phyloP scores from a whole-genome alignment of 2,797 vertebrate species.

The Capromys pilorides region DNA sequence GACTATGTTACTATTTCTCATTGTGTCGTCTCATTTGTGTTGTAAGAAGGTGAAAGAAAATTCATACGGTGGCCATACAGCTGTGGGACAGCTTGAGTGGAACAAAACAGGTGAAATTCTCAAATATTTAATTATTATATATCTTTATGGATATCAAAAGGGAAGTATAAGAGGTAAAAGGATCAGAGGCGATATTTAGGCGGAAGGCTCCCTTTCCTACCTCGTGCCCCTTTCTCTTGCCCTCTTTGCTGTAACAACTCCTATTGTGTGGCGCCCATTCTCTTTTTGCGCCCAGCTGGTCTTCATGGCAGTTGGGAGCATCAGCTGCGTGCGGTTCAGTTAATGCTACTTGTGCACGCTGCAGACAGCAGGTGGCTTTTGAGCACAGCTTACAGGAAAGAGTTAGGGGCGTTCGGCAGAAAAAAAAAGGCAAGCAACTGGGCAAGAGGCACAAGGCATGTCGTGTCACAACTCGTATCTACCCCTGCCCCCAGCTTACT shows the following conservation, averaged over 20 bases:
- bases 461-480: not conserved
- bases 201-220: not conserved
- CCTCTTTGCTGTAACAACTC: not conserved
- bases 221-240: not conserved
- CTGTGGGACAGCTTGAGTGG: not conserved
- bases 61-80: not conserved
- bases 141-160: not conserved
- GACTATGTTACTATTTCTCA: not conserved
- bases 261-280: not conserved
- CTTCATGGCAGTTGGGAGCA: not conserved
- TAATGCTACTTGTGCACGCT: not conserved
- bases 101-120: not conserved
- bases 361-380: not conserved
- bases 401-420: not conserved
- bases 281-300: not conserved
- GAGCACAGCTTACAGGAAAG: not conserved
- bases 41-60: constrained; percentile 27
- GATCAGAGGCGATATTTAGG: not conserved
- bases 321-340: not conserved
- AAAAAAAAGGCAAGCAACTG: not conserved
- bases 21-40: not conserved
- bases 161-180: not conserved
- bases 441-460: not conserved
- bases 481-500: constrained; percentile 12
- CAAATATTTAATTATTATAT: constrained; percentile 2